These are phyloP conservation scores for Collichthys lucidus DNA, from an alignment of 2,113 vertebrate genomes.

Conservation along the genomic window DNA sequence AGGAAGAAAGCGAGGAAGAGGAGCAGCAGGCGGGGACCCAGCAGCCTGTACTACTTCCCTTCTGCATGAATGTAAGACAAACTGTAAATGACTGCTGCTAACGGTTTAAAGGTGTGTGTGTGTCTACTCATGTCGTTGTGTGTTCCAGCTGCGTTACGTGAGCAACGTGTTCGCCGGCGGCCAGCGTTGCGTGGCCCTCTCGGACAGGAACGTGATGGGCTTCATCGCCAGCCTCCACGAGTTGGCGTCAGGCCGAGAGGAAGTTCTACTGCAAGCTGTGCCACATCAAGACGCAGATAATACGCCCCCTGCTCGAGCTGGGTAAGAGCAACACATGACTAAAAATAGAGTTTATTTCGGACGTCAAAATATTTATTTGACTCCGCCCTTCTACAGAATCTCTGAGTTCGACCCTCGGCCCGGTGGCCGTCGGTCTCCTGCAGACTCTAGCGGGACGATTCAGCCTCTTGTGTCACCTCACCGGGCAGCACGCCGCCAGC, in stretches of 20 bases:
- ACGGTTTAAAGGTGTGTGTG: not conserved
- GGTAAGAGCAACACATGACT: conserved; percentile 80
- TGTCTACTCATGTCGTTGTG: not conserved
- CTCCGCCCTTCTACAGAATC: conserved; percentile 83
- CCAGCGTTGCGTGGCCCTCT: conserved; percentile 86
- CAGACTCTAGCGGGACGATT: conserved; percentile 90
- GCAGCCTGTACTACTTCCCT: conserved; percentile 87
- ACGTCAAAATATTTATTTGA: not conserved
- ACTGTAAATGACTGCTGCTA: no score
- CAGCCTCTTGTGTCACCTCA: conserved; percentile 92
- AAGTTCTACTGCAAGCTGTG: conserved; percentile 93
- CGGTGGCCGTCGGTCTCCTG: conserved; percentile 84
- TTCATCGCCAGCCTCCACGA: conserved; percentile 95
- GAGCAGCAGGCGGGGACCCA: conserved; percentile 77
- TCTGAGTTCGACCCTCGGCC: conserved; percentile 83
- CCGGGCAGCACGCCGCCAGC: conserved; percentile 92
- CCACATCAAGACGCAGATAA: conserved; percentile 89
- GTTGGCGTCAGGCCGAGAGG: conserved; percentile 92
- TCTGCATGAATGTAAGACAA: conserved; percentile 90
- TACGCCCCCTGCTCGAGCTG: conserved; percentile 92
- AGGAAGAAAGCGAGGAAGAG: conserved; percentile 70
- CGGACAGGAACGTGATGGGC: conserved; percentile 93
- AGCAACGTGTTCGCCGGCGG: conserved; percentile 91
- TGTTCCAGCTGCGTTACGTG: conserved; percentile 91
- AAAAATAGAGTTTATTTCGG: not conserved